phyloP scores from a whole-genome alignment of 2,113 vertebrate genomes.

The Martes martes region DNA sequence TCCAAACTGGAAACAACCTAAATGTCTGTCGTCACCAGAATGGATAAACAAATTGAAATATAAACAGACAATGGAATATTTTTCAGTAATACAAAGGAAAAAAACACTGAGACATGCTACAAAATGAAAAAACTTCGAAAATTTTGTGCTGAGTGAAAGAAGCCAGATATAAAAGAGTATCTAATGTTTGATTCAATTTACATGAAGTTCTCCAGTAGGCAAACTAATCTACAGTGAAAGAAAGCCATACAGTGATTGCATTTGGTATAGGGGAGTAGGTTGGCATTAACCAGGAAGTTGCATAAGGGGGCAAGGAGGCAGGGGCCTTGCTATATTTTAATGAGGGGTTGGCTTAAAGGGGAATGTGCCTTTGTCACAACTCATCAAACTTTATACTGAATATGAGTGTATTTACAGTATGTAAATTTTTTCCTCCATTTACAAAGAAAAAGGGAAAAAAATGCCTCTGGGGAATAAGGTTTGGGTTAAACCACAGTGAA shows the following conservation, averaged over 20 bases:
- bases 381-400: background rate
- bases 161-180: background rate
- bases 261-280: background rate
- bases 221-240: background rate
- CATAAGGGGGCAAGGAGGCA: background rate
- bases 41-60: background rate
- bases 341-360: background rate
- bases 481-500: conserved; percentile 6
- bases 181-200: background rate
- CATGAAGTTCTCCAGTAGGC: background rate
- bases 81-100: background rate
- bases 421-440: conserved; percentile 4
- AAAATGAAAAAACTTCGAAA: background rate
- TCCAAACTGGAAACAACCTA: background rate
- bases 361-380: background rate
- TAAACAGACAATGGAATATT: background rate
- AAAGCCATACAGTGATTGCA: background rate
- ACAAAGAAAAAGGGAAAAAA: conserved; percentile 3
- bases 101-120: background rate
- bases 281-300: background rate
- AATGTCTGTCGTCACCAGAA: background rate
- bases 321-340: background rate
- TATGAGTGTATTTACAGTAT: conserved; percentile 22
- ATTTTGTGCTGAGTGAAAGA: background rate
- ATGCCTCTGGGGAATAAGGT: background rate